These are phyloP conservation scores for Pogonus chalceus DNA, from an alignment of 1,140 invertebrate species.

Conservation along the genomic window DNA sequence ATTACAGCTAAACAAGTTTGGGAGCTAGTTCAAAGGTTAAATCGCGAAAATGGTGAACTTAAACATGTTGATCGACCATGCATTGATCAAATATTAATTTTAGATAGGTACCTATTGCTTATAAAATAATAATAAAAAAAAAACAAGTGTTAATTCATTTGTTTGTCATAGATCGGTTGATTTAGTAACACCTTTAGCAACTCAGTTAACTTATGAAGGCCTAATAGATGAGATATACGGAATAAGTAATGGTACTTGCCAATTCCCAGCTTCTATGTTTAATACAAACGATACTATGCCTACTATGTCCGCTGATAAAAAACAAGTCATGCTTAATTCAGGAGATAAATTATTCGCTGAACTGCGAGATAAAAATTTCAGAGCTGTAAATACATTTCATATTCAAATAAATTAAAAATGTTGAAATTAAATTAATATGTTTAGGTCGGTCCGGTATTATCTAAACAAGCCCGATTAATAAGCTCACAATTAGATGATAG, in stretches of 20 bases:
- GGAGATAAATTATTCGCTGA: conserved; percentile 82
- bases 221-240: conserved; percentile 87
- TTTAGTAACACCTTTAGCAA: conserved; percentile 82
- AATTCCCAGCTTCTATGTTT: conserved; percentile 78
- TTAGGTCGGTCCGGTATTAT: conserved; percentile 69
- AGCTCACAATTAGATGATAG: conserved; percentile 78
- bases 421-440: not conserved
- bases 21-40: conserved; percentile 73
- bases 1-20: conserved; percentile 77
- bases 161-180: conserved; percentile 75
- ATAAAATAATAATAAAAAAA: not conserved
- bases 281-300: conserved; percentile 48
- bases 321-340: conserved; percentile 83
- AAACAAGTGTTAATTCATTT: conserved; percentile 52
- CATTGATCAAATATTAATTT: conserved; percentile 75
- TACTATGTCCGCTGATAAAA: conserved; percentile 55
- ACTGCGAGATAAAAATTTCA: conserved; percentile 88
- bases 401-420: not conserved
- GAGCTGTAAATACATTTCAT: conserved; percentile 46
- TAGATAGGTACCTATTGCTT: conserved; percentile 18
- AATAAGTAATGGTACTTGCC: conserved; percentile 59
- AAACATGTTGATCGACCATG: conserved; percentile 38
- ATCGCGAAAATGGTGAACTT: conserved; percentile 46
- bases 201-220: conserved; percentile 95
- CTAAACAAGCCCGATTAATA: conserved; percentile 78